Percentiles rank a stretch among this genome's conserved stretches.
These are phyloP conservation scores for Teleopsis dalmanni DNA, from an alignment of 1,140 invertebrate genomes.

Conservation along the genomic window DNA sequence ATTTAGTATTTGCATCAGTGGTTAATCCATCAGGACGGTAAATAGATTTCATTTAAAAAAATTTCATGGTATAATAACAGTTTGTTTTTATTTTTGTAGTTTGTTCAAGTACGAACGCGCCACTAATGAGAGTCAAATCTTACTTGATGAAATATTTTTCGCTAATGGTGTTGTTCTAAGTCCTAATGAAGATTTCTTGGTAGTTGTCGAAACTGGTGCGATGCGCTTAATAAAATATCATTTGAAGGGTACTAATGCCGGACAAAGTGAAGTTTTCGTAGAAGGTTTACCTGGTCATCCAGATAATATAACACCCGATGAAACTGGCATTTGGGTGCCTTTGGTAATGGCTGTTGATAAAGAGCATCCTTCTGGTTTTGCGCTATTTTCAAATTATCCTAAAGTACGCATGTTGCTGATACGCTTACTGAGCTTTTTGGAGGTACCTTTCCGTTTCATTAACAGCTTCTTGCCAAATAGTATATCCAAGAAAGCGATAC, in stretches of 20 bases:
- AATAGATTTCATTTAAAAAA: slow-evolving; percentile 17
- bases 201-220: slow-evolving; percentile 58
- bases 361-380: slow-evolving; percentile 45
- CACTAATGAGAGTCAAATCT: slow-evolving; percentile 51
- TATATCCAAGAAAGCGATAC: slow-evolving; percentile 29
- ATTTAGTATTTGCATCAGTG: slow-evolving; percentile 54
- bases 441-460: slow-evolving; percentile 51
- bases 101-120: slow-evolving; percentile 50
- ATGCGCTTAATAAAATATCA: slow-evolving; percentile 57
- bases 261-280: slow-evolving; percentile 60
- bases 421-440: slow-evolving; percentile 47
- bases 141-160: slow-evolving; percentile 63
- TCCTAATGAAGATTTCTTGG: slow-evolving; percentile 63
- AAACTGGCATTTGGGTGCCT: slow-evolving; percentile 60
- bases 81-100: slow-evolving; percentile 19
- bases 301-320: slow-evolving; percentile 64
- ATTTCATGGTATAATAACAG: neutral
- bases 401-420: slow-evolving; percentile 51
- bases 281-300: slow-evolving; percentile 69
- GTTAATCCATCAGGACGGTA: slow-evolving; percentile 67
- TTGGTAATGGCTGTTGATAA: slow-evolving; percentile 48
- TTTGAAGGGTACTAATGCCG: slow-evolving; percentile 60
- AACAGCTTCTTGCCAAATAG: slow-evolving; percentile 48
- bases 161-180: slow-evolving; percentile 70
- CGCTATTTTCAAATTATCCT: slow-evolving; percentile 53